Evolutionary conservation across 2,888 invertebrate species (phyloP).

Genomic region (Alloscopus bannaensis): DNA sequence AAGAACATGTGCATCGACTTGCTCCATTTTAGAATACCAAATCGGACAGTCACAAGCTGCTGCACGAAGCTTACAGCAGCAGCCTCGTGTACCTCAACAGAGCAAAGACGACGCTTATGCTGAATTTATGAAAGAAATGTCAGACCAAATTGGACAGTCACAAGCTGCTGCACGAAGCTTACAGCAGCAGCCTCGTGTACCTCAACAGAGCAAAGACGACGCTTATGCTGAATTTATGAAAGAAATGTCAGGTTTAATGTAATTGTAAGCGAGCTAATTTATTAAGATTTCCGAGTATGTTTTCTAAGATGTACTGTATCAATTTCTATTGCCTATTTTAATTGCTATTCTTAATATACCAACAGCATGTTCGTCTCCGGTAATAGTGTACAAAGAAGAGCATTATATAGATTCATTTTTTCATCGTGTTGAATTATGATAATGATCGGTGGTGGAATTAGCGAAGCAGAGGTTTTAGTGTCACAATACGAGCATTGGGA

Average conservation of each 20-base stretch:
- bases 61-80: conserved; percentile 55
- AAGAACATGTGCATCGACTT: not conserved
- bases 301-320: too few species aligned
- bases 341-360: too few species aligned
- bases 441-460: not conserved
- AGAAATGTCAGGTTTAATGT: conserved; percentile 96
- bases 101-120: conserved; percentile 99
- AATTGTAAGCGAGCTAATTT: conserved; percentile 67
- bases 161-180: conserved; percentile 52
- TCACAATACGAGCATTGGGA: conserved; percentile 33
- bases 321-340: too few species aligned
- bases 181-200: conserved; percentile 70
- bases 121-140: conserved; percentile 99
- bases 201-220: conserved; percentile 91
- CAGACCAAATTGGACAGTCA: conserved; percentile 76
- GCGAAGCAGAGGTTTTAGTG: conserved; percentile 31
- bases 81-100: conserved; percentile 76
- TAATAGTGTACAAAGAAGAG: too few species aligned
- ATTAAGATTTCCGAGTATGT: not conserved
- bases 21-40: conserved; percentile 63
- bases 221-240: conserved; percentile 99
- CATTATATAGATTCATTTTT: not conserved
- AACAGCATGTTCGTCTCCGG: too few species aligned
- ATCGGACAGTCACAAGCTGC: conserved; percentile 66
- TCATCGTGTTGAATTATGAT: not conserved